Evolutionary conservation across 2,888 invertebrate genomes (phyloP), one percentile per base, ranked within the genome.

Genomic region (Noctua comes): DNA sequence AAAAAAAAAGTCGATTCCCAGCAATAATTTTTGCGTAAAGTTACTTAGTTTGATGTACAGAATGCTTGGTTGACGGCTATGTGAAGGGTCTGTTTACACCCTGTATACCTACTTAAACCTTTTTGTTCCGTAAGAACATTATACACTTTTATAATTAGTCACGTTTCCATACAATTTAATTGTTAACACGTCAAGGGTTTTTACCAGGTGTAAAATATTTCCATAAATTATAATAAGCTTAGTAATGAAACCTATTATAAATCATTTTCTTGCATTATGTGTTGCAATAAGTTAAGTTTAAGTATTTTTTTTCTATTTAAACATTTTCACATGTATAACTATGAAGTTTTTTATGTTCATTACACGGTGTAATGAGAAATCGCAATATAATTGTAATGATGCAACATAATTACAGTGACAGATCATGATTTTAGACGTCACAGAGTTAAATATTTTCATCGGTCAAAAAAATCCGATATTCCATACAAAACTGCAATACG

Each of bases 161-260:
- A 87, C 84, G 84, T 73, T 74, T 75, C 48, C 72, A 76, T 83
- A 66, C 73, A 76, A 78, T 83, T 73, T 78, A 83, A 83, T 82
- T 75, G 82, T 70, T 48, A 65, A 66, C 62, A 81, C 85, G 86
- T 86, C 82, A 83, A 84, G 79, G 88, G 88, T 79, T 87, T 87
- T 87, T 88, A 83, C 87, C 80, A 73, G 69, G 62, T 82, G 59
- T 82, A 73, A 79, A 48, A 80, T 86, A 80, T 79, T 87, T 80
- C 73, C 75, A 86, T 77, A 68, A 43, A 78, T 81, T 81, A 73
- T 76, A 69, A 65, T 80, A 71, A 71, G 59, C 36, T 48, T 8
- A 77, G 73, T 76, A 46, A 59, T 68, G 0, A 62, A 65, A 64
- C 68, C 13, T 43, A 31, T 43, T 68, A 36, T 70, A 27, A 62